A percentile compares a stretch with the other conserved stretches of the same genome.
Evolutionary conservation across 2,888 invertebrate genomes (phyloP).

Genomic region (Lithophane semibrunnea): DNA sequence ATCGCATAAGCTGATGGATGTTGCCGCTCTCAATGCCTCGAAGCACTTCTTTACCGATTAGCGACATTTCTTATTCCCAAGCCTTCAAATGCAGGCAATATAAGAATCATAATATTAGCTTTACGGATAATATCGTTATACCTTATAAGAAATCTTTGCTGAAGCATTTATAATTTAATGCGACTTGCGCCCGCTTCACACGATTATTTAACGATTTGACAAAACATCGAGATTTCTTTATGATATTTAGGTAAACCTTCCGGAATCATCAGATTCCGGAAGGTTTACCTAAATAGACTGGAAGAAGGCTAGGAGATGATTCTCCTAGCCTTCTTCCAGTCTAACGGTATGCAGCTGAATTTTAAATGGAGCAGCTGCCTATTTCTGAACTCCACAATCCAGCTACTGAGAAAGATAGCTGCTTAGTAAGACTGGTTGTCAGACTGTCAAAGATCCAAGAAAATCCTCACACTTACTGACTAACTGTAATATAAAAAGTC

Average conservation of each 20-base stretch:
- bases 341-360: neutral
- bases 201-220: neutral
- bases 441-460: neutral
- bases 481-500: too few species aligned
- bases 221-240: neutral
- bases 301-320: too few species aligned
- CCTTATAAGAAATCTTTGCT: slow-evolving; percentile 6
- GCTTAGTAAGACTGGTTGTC: neutral
- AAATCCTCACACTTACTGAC: too few species aligned
- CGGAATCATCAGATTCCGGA: neutral
- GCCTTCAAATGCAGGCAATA: slow-evolving; percentile 38
- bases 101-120: slow-evolving; percentile 32
- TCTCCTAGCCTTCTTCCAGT: neutral
- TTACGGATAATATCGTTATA: neutral
- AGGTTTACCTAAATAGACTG: too few species aligned
- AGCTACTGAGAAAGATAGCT: neutral
- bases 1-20: slow-evolving; percentile 20
- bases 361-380: neutral
- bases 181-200: neutral
- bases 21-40: slow-evolving; percentile 24
- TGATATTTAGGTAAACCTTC: neutral
- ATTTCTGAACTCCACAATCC: neutral
- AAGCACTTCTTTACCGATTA: slow-evolving; percentile 33
- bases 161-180: neutral
- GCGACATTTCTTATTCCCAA: slow-evolving; percentile 9